A percentile compares a stretch with the other conserved stretches of the same genome.
These are phyloP conservation scores for Pristiophorus japonicus DNA, from an alignment of 2,113 vertebrate species.

Conservation along the genomic window DNA sequence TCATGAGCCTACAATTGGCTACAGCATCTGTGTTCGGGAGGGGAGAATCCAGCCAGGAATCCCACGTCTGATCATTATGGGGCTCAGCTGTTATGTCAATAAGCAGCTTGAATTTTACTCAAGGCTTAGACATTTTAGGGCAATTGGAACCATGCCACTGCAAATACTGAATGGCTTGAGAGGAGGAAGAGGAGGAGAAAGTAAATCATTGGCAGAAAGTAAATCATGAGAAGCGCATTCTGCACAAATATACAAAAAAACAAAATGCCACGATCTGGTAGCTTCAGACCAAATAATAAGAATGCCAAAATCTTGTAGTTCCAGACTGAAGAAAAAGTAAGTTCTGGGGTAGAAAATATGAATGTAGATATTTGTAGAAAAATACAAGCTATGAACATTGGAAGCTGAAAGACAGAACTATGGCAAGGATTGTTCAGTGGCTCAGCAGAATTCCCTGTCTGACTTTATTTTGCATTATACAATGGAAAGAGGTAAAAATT, in stretches of 20 bases:
- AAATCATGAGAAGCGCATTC: not conserved
- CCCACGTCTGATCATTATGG: not conserved
- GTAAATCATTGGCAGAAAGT: not conserved
- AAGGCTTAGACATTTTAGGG: not conserved
- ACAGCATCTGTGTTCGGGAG: too few species aligned
- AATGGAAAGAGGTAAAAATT: not conserved
- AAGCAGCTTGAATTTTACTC: not conserved
- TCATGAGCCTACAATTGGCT: too few species aligned
- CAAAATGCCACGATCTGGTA: not conserved
- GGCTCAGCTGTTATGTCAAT: not conserved
- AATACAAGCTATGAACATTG: not conserved
- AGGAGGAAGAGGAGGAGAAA: not conserved
- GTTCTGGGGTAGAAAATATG: not conserved
- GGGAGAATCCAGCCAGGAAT: too few species aligned
- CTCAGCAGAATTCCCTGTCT: not conserved
- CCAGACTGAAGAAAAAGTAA: not conserved
- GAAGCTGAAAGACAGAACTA: not conserved
- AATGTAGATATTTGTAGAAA: not conserved
- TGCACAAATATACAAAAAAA: not conserved
- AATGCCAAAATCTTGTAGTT: not conserved
- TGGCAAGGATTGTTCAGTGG: not conserved
- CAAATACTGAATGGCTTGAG: not conserved
- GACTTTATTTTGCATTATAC: not conserved
- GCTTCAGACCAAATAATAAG: not conserved
- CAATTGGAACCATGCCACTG: not conserved